phyloP scores from a whole-genome alignment of 2,888 invertebrate genomes.

The Hydriomena furcata region DNA sequence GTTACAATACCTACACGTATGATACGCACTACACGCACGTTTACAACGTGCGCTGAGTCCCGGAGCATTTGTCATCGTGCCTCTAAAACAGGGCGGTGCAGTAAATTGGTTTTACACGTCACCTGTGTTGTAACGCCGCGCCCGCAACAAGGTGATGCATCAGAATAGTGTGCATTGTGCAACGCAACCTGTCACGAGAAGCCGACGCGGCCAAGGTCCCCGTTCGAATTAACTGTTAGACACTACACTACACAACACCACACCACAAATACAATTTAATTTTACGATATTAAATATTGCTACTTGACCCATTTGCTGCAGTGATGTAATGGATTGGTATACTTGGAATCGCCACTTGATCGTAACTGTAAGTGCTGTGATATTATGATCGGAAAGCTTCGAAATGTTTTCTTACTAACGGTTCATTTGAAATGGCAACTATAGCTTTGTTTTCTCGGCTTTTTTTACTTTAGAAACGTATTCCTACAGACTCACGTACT shows the following conservation, averaged over 20 bases:
- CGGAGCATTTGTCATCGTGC: constrained; percentile 11
- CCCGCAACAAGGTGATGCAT: constrained; percentile 55
- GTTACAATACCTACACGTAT: no score
- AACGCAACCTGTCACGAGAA: constrained; percentile 52
- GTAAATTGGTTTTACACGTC: constrained; percentile 25
- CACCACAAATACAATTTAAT: constrained; percentile 41
- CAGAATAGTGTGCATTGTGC: constrained; percentile 64
- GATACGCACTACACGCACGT: no score
- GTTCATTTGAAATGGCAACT: background rate
- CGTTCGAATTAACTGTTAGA: constrained; percentile 46
- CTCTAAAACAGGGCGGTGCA: constrained; percentile 24
- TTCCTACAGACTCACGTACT: background rate
- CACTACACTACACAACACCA: constrained; percentile 36
- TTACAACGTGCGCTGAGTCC: constrained; percentile 2
- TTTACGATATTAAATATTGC: constrained; percentile 30
- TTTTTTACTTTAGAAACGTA: no score
- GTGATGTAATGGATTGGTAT: constrained; percentile 21
- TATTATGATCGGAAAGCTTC: constrained; percentile 5
- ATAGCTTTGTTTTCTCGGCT: no score
- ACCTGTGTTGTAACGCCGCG: constrained; percentile 38
- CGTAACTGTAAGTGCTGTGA: constrained; percentile 8
- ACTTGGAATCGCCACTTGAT: constrained; percentile 18
- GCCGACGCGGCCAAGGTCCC: constrained; percentile 53
- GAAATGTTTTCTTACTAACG: background rate
- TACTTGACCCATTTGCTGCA: constrained; percentile 33